Evolutionary conservation across 2,797 vertebrate genomes (phyloP).

Genomic region (Aratinga solstitialis): DNA sequence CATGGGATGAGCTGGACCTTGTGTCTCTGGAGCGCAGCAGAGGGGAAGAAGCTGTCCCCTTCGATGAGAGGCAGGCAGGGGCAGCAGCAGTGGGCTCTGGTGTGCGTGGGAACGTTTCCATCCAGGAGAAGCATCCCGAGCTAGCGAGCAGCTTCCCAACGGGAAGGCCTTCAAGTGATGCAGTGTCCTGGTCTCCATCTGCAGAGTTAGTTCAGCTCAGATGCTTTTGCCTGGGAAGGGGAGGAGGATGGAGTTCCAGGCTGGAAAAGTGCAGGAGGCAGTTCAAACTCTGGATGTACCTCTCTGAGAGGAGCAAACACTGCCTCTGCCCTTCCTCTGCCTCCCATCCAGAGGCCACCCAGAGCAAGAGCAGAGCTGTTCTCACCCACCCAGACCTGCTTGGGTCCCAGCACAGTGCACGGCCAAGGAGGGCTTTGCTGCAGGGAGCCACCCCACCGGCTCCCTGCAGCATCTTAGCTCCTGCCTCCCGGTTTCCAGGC

Average conservation of each 20-base stretch:
- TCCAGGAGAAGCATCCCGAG: background rate
- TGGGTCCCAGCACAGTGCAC: rapidly evolving
- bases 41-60: background rate
- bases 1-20: background rate
- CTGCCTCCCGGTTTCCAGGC: rapidly evolving
- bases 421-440: background rate
- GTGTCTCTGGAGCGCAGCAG: background rate
- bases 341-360: background rate
- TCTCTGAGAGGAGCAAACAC: background rate
- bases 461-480: background rate
- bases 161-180: rapidly evolving
- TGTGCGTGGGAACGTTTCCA: background rate
- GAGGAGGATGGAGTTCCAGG: background rate
- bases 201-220: background rate
- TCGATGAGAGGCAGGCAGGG: rapidly evolving
- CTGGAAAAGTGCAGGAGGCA: background rate
- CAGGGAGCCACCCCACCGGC: rapidly evolving
- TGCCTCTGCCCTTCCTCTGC: background rate
- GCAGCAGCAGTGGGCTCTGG: background rate
- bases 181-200: background rate
- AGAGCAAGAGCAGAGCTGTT: background rate
- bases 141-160: rapidly evolving
- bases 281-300: background rate
- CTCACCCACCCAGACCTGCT: background rate
- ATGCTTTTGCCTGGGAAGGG: background rate